Evolutionary conservation across 2,113 vertebrate genomes (phyloP).

Genomic region (Pomatorhinus ruficollis): DNA sequence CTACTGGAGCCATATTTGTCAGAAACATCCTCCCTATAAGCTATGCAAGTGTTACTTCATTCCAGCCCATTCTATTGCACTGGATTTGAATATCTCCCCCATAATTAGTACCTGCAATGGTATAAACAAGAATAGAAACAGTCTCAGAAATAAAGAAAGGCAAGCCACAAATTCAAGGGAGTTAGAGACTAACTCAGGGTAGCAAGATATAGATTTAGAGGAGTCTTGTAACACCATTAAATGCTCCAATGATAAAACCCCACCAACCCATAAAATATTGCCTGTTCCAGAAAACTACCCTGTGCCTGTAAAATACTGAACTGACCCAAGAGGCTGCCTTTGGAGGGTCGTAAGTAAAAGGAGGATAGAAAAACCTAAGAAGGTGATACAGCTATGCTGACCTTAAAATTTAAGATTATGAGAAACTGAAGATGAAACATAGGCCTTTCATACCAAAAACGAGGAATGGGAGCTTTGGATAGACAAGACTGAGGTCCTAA

Average conservation of each 20-base stretch:
- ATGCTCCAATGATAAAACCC: background rate
- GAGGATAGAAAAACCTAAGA: background rate
- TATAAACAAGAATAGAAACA: conserved; percentile 40
- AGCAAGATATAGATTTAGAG: background rate
- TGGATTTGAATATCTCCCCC: conserved; percentile 15
- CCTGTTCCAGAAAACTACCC: background rate
- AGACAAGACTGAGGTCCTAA: background rate
- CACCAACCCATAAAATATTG: background rate
- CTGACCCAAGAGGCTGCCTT: background rate
- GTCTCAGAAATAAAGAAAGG: background rate
- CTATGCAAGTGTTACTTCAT: conserved; percentile 19
- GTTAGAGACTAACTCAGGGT: background rate
- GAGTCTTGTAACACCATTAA: background rate
- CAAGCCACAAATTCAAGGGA: background rate
- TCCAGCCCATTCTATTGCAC: conserved; percentile 15
- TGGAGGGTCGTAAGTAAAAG: background rate
- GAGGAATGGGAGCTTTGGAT: background rate
- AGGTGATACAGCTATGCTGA: background rate
- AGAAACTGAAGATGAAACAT: background rate
- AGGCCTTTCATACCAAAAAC: background rate
- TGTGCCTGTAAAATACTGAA: background rate
- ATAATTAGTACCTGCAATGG: conserved; percentile 30
- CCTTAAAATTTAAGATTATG: background rate
- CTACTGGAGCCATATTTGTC: background rate
- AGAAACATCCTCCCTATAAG: background rate